These are phyloP conservation scores for Hippocampus comes DNA, from an alignment of 2,113 vertebrate genomes.

Conservation along the genomic window DNA sequence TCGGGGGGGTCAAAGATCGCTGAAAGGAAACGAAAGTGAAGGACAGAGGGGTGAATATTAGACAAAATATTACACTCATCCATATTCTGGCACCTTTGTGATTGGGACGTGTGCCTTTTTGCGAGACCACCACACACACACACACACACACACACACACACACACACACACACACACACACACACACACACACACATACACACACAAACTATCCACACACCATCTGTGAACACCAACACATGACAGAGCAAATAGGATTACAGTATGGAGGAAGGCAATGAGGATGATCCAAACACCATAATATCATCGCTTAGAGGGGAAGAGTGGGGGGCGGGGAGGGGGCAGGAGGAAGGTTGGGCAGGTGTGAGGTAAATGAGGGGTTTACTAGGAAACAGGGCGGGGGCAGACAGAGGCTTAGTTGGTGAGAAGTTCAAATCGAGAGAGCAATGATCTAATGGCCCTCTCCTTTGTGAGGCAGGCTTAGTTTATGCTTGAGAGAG, in stretches of 20 bases:
- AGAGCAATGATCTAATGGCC: constrained; percentile 63
- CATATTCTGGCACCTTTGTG: constrained; percentile 40
- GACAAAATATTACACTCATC: constrained; percentile 51
- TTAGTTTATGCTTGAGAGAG: constrained; percentile 58
- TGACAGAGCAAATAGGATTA: constrained; percentile 77
- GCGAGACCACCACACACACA: constrained; percentile 44
- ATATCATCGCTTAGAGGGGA: constrained; percentile 65
- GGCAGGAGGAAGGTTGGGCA: constrained; percentile 28
- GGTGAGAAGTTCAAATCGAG: constrained; percentile 65
- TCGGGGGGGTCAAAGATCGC: background rate
- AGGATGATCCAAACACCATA: constrained; percentile 72
- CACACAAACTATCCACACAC: too few species aligned
- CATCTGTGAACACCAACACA: constrained; percentile 74
- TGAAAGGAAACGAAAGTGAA: constrained; percentile 12
- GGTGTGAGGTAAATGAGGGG: constrained; percentile 33
- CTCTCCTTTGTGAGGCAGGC: constrained; percentile 44
- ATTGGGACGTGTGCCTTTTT: constrained; percentile 25
- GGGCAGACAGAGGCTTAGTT: constrained; percentile 45
- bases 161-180: constrained; percentile 9
- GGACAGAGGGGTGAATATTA: constrained; percentile 22
- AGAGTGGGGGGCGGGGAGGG: background rate
- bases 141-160: constrained; percentile 10
- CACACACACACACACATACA: constrained; percentile 23
- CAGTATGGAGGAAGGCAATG: constrained; percentile 63
- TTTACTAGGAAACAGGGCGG: constrained; percentile 38